A percentile compares a stretch with the other conserved stretches of the same genome.
These are phyloP conservation scores for Chaetodon trifascialis DNA, from an alignment of 2,113 vertebrate species.

Conservation along the genomic window DNA sequence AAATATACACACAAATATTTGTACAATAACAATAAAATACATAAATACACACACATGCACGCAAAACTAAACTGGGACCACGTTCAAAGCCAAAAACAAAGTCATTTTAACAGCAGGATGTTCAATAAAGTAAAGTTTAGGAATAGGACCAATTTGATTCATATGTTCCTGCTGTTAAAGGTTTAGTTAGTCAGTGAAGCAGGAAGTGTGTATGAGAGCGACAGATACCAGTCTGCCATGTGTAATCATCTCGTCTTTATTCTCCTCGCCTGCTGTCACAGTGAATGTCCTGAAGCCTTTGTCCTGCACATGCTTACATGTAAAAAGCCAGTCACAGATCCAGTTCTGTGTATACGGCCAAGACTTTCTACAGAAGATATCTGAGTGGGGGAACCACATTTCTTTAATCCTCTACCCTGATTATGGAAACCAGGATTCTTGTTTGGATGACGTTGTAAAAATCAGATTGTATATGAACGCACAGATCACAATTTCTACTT, in stretches of 20 bases:
- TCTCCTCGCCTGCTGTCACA: not conserved
- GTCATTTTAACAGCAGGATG: not conserved
- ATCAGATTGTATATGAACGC: not conserved
- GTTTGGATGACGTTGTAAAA: not conserved
- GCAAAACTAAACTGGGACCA: slow-evolving; percentile 1
- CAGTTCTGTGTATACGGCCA: not conserved
- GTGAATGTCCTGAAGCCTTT: not conserved
- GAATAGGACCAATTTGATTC: not conserved
- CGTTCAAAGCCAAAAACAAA: not conserved
- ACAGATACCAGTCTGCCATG: not conserved
- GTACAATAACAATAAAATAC: not conserved
- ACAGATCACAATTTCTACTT: not conserved
- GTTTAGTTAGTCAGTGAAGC: not conserved
- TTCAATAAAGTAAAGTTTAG: not conserved
- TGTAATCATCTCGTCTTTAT: not conserved
- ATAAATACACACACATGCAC: not conserved
- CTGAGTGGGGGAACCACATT: not conserved
- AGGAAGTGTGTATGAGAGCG: not conserved
- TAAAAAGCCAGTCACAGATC: not conserved
- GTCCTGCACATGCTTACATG: not conserved
- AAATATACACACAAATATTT: not conserved
- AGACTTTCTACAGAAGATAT: not conserved
- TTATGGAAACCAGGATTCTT: not conserved
- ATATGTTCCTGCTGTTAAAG: not conserved
- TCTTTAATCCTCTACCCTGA: not conserved